Percentiles rank a stretch among this genome's conserved stretches.
Conservation (phyloP, 2,888 invertebrate species). For the Augiades crinisus region DNA sequence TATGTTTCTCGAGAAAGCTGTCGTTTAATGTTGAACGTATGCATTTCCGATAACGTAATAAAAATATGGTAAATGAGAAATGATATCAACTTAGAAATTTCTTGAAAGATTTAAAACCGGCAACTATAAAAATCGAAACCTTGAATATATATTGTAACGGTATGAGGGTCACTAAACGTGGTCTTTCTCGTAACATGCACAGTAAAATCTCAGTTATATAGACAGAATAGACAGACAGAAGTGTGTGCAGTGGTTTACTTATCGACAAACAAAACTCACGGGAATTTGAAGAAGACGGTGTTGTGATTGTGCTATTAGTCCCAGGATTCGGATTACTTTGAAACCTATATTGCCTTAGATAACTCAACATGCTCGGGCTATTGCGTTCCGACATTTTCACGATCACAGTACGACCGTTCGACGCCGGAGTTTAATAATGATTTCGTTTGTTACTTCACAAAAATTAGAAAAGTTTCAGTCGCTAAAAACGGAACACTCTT, state of each 20-base stretch:
- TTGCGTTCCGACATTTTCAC: slow-evolving; percentile 69
- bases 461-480: slow-evolving; percentile 45
- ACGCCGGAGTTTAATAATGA: slow-evolving; percentile 24
- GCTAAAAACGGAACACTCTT: slow-evolving; percentile 43
- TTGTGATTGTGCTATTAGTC: slow-evolving; percentile 54
- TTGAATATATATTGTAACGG: slow-evolving; percentile 31
- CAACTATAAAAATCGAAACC: slow-evolving; percentile 31
- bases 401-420: slow-evolving; percentile 20
- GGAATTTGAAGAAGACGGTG: slow-evolving; percentile 59
- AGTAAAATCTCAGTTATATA: neutral
- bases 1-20: too few species aligned
- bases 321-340: slow-evolving; percentile 81
- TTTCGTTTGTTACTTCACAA: slow-evolving; percentile 38
- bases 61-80: too few species aligned
- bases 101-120: slow-evolving; percentile 12
- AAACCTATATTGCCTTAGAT: slow-evolving; percentile 85
- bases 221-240: too few species aligned
- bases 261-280: slow-evolving; percentile 53
- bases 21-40: too few species aligned
- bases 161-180: slow-evolving; percentile 40
- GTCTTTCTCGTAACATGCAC: slow-evolving; percentile 23
- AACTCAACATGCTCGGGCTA: slow-evolving; percentile 82
- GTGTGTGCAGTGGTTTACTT: neutral
- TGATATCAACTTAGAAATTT: too few species aligned
- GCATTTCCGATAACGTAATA: too few species aligned